Percentiles rank a stretch among this genome's conserved stretches.
Conservation (phyloP, 2,888 invertebrate species). For the Cyclophora albipunctata region DNA sequence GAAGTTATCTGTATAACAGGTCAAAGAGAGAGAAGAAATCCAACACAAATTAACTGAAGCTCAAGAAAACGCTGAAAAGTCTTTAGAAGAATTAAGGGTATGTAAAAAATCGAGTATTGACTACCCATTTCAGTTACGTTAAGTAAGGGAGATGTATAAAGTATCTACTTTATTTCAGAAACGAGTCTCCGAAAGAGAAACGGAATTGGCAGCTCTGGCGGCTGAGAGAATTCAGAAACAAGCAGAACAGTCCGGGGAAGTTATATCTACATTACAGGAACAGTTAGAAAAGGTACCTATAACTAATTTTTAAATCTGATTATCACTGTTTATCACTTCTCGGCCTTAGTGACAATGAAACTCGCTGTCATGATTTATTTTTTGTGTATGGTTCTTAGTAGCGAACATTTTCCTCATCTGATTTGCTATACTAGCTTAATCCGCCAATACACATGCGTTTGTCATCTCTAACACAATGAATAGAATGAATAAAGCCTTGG, state of each 20-base stretch:
- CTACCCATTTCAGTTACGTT: too few species aligned
- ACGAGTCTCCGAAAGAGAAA: slow-evolving; percentile 47
- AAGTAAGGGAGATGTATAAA: too few species aligned
- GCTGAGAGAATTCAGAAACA: slow-evolving; percentile 55
- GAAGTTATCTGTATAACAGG: slow-evolving; percentile 27
- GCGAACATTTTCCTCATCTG: too few species aligned
- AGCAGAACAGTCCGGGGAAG: slow-evolving; percentile 52
- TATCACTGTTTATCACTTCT: too few species aligned
- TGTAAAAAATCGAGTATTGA: neutral
- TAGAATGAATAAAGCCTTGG: too few species aligned
- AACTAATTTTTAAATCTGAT: too few species aligned
- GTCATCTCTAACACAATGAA: too few species aligned
- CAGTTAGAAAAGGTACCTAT: slow-evolving; percentile 61
- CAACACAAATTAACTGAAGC: slow-evolving; percentile 46
- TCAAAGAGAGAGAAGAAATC: slow-evolving; percentile 51
- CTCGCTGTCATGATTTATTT: too few species aligned
- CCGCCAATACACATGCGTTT: too few species aligned
- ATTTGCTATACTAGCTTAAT: too few species aligned
- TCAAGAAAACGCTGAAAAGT: slow-evolving; percentile 43
- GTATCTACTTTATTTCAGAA: slow-evolving; percentile 23
- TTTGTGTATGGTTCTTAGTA: too few species aligned
- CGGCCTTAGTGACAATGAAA: too few species aligned
- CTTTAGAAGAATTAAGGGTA: slow-evolving; percentile 47
- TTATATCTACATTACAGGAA: slow-evolving; percentile 64
- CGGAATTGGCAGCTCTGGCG: slow-evolving; percentile 51